These are phyloP conservation scores for Zhengitettix transpicula DNA, from an alignment of 2,888 invertebrate species.

Conservation along the genomic window DNA sequence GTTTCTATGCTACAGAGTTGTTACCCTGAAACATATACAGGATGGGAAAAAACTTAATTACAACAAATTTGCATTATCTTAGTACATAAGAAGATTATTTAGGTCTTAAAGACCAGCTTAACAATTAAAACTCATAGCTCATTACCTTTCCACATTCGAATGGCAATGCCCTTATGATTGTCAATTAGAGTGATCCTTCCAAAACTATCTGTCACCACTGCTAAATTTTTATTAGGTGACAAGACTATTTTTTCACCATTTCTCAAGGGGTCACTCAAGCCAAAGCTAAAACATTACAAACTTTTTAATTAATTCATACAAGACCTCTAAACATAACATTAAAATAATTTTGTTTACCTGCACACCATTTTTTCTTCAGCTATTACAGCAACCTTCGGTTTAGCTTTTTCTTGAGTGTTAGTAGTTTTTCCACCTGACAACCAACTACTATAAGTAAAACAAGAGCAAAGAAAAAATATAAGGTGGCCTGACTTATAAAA, in stretches of 20 bases:
- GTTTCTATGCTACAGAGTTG: too few species aligned
- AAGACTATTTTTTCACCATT: conserved; percentile 56
- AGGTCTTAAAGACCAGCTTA: too few species aligned
- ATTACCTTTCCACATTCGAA: conserved; percentile 73
- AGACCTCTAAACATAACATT: not conserved
- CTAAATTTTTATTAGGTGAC: conserved; percentile 64
- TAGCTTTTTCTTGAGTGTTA: conserved; percentile 2
- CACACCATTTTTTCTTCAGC: conserved; percentile 57
- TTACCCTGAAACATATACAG: too few species aligned
- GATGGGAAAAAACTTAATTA: too few species aligned
- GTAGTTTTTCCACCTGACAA: conserved; percentile 4
- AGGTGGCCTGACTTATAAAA: not conserved
- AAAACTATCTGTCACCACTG: conserved; percentile 67
- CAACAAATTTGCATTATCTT: too few species aligned
- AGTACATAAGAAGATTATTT: too few species aligned
- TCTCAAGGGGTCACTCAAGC: conserved; percentile 62
- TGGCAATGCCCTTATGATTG: conserved; percentile 55
- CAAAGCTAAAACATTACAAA: conserved; percentile 35
- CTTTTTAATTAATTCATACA: not conserved
- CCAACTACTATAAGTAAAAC: conserved; percentile 13
- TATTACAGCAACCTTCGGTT: conserved; percentile 26
- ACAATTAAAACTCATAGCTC: too few species aligned
- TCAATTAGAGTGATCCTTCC: conserved; percentile 82
- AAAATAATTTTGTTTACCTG: conserved; percentile 21
- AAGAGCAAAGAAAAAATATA: not conserved